Percentiles rank a stretch among this genome's conserved stretches.
These are phyloP conservation scores for Phaethon lepturus DNA, from an alignment of 2,113 vertebrate genomes.

Conservation along the genomic window DNA sequence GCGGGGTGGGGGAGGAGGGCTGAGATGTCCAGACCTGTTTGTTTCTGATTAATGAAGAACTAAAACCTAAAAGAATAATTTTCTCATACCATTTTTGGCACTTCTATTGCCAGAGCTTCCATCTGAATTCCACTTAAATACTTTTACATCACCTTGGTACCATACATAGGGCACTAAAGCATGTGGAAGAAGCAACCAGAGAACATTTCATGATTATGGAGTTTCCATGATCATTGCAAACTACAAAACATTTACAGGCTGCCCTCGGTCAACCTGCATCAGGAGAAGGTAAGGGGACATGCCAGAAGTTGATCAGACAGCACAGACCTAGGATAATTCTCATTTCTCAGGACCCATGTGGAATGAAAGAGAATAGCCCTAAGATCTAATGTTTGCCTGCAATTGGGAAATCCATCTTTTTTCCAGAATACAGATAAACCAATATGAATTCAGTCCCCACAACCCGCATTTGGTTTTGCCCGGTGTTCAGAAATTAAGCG, in stretches of 20 bases:
- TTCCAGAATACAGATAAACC: neutral
- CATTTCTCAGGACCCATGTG: neutral
- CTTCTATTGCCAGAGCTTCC: neutral
- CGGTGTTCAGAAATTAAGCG: neutral
- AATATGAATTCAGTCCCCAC: neutral
- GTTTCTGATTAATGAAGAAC: neutral
- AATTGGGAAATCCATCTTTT: neutral
- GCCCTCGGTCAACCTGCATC: neutral
- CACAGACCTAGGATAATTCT: neutral
- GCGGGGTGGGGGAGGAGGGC: rapidly evolving
- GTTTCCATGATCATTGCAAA: neutral
- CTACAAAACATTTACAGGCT: neutral
- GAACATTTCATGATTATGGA: neutral
- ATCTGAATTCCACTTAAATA: neutral
- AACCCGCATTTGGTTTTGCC: neutral
- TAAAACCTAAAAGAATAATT: neutral
- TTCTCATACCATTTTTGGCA: neutral
- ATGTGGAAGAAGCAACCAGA: neutral
- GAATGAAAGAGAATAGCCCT: neutral
- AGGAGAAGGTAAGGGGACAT: neutral
- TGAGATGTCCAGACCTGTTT: neutral
- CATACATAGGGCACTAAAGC: rapidly evolving
- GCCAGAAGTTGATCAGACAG: neutral
- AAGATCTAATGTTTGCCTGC: neutral
- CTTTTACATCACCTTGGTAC: neutral